phyloP scores from a whole-genome alignment of 2,797 vertebrate genomes.

The Coccyzus lansbergi region DNA sequence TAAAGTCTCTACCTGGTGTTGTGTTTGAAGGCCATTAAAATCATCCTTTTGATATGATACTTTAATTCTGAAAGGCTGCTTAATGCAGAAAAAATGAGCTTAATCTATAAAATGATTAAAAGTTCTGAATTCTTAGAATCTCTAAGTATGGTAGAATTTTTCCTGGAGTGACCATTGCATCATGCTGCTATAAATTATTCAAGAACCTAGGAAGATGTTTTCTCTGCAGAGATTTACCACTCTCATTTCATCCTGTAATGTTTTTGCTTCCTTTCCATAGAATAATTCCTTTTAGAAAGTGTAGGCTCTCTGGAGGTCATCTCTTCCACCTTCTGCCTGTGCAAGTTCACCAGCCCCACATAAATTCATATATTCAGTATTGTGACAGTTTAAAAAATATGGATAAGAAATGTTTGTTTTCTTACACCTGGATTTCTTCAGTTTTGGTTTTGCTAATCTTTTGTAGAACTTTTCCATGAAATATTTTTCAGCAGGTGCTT shows the following conservation, averaged over 20 bases:
- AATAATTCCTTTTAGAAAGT: background rate
- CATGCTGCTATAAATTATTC: conserved; percentile 34
- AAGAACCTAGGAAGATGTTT: background rate
- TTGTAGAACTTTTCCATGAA: background rate
- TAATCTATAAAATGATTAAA: background rate
- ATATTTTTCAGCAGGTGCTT: background rate
- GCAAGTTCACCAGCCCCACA: background rate
- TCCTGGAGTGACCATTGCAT: conserved; percentile 4
- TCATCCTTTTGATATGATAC: background rate
- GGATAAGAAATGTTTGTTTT: background rate
- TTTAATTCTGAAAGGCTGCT: background rate
- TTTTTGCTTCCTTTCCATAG: background rate
- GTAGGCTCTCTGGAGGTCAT: background rate
- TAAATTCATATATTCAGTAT: background rate
- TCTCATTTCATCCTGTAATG: background rate
- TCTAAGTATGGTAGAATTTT: background rate
- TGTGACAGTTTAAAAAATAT: background rate
- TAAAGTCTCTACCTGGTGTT: background rate
- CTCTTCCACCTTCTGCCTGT: background rate
- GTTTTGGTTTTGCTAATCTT: background rate
- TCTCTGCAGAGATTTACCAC: background rate
- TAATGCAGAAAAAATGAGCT: background rate
- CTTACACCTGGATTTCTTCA: background rate
- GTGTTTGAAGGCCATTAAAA: background rate
- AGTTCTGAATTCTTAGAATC: background rate